Evolutionary conservation across 2,113 vertebrate genomes (phyloP).

Genomic region (Addax nasomaculatus): DNA sequence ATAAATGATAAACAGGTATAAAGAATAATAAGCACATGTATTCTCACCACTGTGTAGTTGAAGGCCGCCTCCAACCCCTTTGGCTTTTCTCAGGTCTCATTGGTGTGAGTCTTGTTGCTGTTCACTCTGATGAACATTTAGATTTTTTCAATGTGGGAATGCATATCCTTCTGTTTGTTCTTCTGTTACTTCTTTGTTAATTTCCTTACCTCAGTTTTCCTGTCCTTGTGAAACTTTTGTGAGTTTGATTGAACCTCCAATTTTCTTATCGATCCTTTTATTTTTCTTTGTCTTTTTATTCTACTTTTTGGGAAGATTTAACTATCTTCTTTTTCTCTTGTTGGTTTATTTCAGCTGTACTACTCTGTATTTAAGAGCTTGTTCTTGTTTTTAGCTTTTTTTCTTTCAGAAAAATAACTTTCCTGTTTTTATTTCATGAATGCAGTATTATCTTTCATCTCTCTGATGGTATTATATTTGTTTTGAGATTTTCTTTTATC

Average conservation of each 20-base stretch:
- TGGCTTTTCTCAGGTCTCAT: background rate
- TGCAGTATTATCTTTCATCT: background rate
- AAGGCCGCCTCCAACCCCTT: background rate
- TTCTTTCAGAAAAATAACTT: background rate
- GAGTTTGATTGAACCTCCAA: background rate
- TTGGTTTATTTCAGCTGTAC: constrained; percentile 6
- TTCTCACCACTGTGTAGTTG: background rate
- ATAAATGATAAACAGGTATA: background rate
- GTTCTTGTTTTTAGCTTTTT: background rate
- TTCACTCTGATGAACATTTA: background rate
- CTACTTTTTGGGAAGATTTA: background rate
- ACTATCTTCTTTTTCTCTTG: background rate
- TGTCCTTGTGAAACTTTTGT: background rate
- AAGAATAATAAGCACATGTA: background rate
- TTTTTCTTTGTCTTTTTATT: background rate
- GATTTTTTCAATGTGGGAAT: background rate
- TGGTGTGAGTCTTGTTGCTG: background rate
- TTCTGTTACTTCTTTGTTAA: background rate
- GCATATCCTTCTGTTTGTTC: background rate
- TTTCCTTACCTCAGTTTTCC: background rate
- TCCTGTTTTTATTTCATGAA: background rate
- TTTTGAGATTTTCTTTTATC: constrained; percentile 5
- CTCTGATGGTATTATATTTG: background rate
- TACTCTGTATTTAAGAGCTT: background rate
- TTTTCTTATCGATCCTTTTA: background rate